Conservation (phyloP, 2,888 invertebrate species). For the Petrolisthes manimaculis region DNA sequence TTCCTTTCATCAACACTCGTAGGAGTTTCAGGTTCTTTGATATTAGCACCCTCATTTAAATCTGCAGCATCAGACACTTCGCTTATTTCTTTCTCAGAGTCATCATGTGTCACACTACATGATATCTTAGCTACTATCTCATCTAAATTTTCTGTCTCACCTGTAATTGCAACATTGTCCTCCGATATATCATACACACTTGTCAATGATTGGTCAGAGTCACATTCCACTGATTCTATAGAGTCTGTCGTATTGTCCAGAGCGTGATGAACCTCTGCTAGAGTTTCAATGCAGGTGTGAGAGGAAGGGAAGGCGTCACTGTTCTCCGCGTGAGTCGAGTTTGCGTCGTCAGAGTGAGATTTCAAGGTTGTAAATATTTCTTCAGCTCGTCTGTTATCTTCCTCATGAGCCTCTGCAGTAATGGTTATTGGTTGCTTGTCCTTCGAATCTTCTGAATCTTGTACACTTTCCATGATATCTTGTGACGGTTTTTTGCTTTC, state of each 20-base stretch:
- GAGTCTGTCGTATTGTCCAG: constrained; percentile 7
- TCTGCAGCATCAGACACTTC: neutral
- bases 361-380: too few species aligned
- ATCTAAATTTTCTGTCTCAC: too few species aligned
- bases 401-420: neutral
- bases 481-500: neutral
- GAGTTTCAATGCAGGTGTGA: constrained; percentile 27
- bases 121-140: too few species aligned
- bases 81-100: neutral
- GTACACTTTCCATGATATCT: neutral
- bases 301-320: constrained; percentile 8
- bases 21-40: too few species aligned
- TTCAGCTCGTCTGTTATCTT: neutral
- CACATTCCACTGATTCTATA: neutral
- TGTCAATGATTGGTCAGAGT: neutral
- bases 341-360: too few species aligned
- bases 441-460: neutral
- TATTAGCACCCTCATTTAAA: too few species aligned
- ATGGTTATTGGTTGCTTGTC: neutral
- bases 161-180: too few species aligned
- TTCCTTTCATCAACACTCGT: too few species aligned
- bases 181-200: too few species aligned
- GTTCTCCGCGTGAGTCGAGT: neutral
- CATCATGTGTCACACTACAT: neutral
- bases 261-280: constrained; percentile 39